Conservation (phyloP, 1,140 invertebrate genomes). For the Andricus grossulariae region DNA sequence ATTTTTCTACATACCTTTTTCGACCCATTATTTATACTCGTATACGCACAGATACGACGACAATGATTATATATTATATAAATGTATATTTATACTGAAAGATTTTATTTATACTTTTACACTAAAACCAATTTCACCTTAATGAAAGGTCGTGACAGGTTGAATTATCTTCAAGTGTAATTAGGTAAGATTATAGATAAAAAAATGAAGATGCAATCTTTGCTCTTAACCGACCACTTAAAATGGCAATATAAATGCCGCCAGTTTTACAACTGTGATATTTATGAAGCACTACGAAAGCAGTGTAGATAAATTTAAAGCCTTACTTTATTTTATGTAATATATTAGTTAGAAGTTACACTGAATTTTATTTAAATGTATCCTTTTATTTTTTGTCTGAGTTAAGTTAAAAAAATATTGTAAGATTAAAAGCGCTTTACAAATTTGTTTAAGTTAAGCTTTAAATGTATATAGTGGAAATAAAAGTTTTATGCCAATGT, state of each 20-base stretch:
- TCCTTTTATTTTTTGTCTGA: background rate
- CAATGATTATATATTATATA: background rate
- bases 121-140: background rate
- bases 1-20: background rate
- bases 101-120: slow-evolving; percentile 6
- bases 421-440: slow-evolving; percentile 20
- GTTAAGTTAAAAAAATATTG: background rate
- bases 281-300: slow-evolving; percentile 55
- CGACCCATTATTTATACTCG: background rate
- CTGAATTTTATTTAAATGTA: slow-evolving; percentile 31
- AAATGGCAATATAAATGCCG: slow-evolving; percentile 45
- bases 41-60: background rate
- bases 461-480: slow-evolving; percentile 18
- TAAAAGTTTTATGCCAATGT: background rate
- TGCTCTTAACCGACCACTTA: slow-evolving; percentile 11
- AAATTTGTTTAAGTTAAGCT: background rate
- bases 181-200: slow-evolving; percentile 3
- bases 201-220: background rate
- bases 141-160: background rate
- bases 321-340: background rate
- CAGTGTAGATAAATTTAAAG: background rate
- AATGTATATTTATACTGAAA: slow-evolving; percentile 5
- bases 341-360: slow-evolving; percentile 28
- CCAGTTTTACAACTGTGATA: slow-evolving; percentile 72
- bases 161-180: background rate